Conservation (phyloP, 2,888 invertebrate genomes). For the Nebria salina region DNA sequence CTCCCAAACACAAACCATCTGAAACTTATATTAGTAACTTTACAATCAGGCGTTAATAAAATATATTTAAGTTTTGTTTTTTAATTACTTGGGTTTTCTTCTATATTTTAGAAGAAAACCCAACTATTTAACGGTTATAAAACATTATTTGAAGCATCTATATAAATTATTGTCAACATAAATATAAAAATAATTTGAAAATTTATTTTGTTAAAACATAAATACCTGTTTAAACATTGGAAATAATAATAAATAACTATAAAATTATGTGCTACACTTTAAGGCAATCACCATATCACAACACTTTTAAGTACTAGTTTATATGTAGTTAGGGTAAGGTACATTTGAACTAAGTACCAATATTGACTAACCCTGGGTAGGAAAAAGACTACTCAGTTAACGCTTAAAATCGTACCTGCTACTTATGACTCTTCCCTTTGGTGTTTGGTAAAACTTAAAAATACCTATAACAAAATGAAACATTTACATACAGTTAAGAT, state of each 20-base stretch:
- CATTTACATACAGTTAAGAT: neutral
- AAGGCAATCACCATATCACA: constrained; percentile 44
- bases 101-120: neutral
- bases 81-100: neutral
- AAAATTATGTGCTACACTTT: constrained; percentile 42
- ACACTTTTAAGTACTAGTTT: constrained; percentile 33
- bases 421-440: constrained; percentile 54
- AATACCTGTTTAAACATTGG: constrained; percentile 4
- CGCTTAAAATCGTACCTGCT: constrained; percentile 9
- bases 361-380: constrained; percentile 20
- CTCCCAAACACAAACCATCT: constrained; percentile 14
- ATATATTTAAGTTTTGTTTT: neutral
- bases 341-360: constrained; percentile 22
- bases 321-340: neutral
- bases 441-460: constrained; percentile 73
- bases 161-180: constrained; percentile 38
- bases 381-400: constrained; percentile 24
- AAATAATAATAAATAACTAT: constrained; percentile 37
- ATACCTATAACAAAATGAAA: constrained; percentile 62
- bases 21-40: neutral
- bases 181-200: constrained; percentile 19
- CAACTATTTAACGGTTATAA: neutral
- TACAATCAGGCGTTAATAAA: neutral
- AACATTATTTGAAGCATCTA: neutral
- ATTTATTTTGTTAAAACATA: neutral